Evolutionary conservation across 2,888 invertebrate species (phyloP).

Genomic region (Drosophila rellima): DNA sequence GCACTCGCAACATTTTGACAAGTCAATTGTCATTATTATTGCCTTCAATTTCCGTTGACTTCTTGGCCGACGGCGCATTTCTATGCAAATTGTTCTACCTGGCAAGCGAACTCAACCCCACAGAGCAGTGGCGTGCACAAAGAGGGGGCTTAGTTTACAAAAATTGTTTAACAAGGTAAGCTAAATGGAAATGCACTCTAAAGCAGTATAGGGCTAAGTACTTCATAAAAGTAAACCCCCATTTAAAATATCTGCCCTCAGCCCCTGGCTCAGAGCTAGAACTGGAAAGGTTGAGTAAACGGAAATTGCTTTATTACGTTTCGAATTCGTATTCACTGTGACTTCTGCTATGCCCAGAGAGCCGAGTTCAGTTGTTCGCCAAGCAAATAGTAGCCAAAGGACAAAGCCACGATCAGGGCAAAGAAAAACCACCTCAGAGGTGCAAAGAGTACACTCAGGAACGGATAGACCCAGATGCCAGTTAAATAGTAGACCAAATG

Average conservation of each 20-base stretch:
- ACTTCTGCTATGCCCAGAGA: conserved; percentile 15
- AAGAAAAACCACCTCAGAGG: conserved; percentile 34
- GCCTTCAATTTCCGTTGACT: conserved; percentile 54
- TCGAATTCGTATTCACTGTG: conserved; percentile 6
- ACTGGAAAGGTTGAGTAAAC: conserved; percentile 21
- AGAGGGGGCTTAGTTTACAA: background rate
- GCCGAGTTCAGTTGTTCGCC: conserved; percentile 47
- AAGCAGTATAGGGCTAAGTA: background rate
- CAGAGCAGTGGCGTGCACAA: conserved; percentile 2
- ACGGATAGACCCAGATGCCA: conserved; percentile 59
- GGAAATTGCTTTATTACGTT: conserved; percentile 57
- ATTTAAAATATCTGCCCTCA: background rate
- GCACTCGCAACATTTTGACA: conserved; percentile 56
- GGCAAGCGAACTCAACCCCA: background rate
- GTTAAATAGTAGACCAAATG: conserved; percentile 26
- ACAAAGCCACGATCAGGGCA: conserved; percentile 18
- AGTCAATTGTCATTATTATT: conserved; percentile 67
- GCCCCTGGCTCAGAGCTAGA: background rate
- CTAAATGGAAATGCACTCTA: background rate
- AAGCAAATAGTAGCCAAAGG: conserved; percentile 45
- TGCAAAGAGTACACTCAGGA: conserved; percentile 26
- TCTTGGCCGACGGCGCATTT: conserved; percentile 32
- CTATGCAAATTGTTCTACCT: conserved; percentile 52
- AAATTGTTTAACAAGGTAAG: background rate
- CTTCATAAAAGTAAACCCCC: background rate